These are phyloP conservation scores for Boulengeromyrus knoepffleri DNA, from an alignment of 2,113 vertebrate species.

Conservation along the genomic window DNA sequence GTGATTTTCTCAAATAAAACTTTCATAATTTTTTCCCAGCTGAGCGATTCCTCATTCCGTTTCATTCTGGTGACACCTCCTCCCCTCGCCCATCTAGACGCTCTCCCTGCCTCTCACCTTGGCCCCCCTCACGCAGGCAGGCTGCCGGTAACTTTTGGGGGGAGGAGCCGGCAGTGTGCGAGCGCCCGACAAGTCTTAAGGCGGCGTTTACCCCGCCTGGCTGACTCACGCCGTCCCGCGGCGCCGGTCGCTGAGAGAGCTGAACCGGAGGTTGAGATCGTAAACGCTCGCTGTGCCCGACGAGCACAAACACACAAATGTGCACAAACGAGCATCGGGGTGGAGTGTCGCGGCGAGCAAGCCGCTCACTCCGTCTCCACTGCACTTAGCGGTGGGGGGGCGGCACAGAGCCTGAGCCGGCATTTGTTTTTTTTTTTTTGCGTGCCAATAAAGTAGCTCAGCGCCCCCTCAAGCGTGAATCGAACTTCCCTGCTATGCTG, in stretches of 20 bases:
- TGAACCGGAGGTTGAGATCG: not conserved
- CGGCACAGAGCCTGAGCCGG: not conserved
- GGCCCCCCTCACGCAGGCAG: not conserved
- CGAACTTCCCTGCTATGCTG: not conserved
- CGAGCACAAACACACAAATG: not conserved
- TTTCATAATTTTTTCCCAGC: not conserved
- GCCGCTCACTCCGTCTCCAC: not conserved
- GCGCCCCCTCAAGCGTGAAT: not conserved
- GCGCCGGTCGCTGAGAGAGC: not conserved
- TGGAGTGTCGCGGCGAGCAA: not conserved
- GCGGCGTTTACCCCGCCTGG: not conserved
- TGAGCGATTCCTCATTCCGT: not conserved
- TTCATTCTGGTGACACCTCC: not conserved
- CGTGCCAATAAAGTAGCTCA: not conserved
- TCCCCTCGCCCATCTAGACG: not conserved
- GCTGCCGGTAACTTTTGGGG: not conserved
- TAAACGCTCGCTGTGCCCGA: not conserved
- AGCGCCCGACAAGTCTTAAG: not conserved
- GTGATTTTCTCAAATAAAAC: not conserved
- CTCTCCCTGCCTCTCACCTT: not conserved
- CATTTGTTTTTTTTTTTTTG: not conserved
- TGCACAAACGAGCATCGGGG: not conserved
- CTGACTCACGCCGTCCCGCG: not conserved
- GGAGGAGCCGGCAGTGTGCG: not conserved
- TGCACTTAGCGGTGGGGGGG: not conserved